These are phyloP conservation scores for Sander lucioperca DNA, from an alignment of 2,113 vertebrate genomes.

Conservation along the genomic window DNA sequence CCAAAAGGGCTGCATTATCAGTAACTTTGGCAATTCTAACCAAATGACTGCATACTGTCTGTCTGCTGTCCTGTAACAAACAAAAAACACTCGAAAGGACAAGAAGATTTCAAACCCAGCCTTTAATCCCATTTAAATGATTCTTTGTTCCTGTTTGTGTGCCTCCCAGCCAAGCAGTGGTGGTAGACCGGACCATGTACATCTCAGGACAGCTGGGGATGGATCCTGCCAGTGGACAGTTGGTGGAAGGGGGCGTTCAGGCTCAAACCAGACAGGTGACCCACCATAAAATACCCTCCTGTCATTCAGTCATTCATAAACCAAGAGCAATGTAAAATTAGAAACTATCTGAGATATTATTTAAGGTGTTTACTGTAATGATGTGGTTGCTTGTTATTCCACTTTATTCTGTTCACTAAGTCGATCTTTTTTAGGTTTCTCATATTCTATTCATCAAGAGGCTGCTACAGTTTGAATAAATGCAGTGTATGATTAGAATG, in stretches of 20 bases:
- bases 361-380: neutral
- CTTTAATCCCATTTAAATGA: neutral
- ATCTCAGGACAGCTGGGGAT: conserved; percentile 93
- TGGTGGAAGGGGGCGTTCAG: conserved; percentile 90
- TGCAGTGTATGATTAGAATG: neutral
- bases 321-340: neutral
- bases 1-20: neutral
- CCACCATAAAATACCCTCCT: neutral
- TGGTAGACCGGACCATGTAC: conserved; percentile 94
- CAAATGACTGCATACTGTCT: neutral
- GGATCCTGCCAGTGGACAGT: conserved; percentile 87
- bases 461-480: neutral
- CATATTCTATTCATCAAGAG: neutral
- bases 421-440: neutral
- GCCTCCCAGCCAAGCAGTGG: conserved; percentile 92
- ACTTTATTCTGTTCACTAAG: neutral
- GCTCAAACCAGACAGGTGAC: conserved; percentile 91
- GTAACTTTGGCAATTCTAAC: neutral
- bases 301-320: neutral
- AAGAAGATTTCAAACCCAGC: fast-evolving
- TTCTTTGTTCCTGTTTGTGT: conserved; percentile 3
- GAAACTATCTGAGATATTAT: neutral
- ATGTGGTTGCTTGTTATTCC: neutral
- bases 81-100: too few relatives aligned
- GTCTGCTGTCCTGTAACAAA: neutral